These are phyloP conservation scores for Anneissia japonica DNA, from an alignment of 35 echinoderm and acorn worm genomes.

Conservation along the genomic window DNA sequence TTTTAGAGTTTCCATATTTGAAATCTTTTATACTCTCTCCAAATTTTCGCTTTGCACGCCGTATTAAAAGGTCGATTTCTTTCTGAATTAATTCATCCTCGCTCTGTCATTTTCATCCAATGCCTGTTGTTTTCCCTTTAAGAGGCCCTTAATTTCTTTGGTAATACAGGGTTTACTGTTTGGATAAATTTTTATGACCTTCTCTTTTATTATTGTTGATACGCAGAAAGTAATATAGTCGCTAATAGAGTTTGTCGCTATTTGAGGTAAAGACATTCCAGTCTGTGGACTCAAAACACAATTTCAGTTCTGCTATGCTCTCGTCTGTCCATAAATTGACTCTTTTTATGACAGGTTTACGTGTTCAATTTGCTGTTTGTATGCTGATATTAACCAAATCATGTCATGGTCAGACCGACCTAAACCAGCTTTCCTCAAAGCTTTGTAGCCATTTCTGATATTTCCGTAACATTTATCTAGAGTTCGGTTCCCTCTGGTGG, in stretches of 20 bases:
- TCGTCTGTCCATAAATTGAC: conserved; percentile 14
- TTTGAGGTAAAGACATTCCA: background rate
- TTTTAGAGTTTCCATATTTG: background rate
- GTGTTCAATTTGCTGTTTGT: background rate
- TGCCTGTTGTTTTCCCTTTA: background rate
- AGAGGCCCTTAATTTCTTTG: conserved; percentile 4
- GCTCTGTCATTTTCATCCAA: background rate
- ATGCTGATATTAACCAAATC: background rate
- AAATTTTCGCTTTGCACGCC: background rate
- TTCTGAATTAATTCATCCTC: background rate
- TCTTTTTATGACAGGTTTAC: background rate
- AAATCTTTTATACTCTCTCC: background rate
- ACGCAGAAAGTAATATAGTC: too few relatives aligned
- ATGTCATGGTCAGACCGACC: conserved; percentile 33
- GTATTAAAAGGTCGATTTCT: background rate
- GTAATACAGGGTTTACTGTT: conserved; percentile 8
- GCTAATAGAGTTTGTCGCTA: too few relatives aligned
- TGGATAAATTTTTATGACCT: background rate
- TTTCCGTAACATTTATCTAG: too few relatives aligned
- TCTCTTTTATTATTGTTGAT: too few relatives aligned
- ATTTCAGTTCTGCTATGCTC: background rate
- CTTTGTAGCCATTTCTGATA: too few relatives aligned
- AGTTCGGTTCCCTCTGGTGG: too few relatives aligned
- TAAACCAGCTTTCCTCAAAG: background rate
- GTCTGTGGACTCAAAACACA: conserved; percentile 20